A percentile compares a stretch with the other conserved stretches of the same genome.
phyloP scores from a whole-genome alignment of 1,140 invertebrate genomes.

The Procambarus clarkii region DNA sequence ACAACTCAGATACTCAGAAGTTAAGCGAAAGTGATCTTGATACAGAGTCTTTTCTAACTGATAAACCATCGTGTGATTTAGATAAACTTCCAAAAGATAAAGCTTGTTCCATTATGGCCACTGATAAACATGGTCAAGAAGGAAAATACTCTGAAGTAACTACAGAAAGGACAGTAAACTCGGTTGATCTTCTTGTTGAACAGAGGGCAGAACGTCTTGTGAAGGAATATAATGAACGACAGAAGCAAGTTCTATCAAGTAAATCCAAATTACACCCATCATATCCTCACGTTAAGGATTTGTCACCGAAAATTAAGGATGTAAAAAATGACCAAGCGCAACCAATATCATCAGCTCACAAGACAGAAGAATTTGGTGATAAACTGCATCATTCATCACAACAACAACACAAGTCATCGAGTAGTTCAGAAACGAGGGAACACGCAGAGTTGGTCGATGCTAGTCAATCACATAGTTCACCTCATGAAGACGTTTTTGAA shows the following conservation, averaged over 20 bases:
- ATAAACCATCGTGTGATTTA: not conserved
- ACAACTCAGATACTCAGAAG: not conserved
- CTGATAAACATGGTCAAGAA: not conserved
- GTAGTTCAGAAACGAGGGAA: not conserved
- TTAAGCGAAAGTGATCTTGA: not conserved
- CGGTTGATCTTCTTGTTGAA: conserved; percentile 16
- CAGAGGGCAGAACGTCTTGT: not conserved
- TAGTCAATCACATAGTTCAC: not conserved
- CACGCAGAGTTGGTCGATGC: not conserved
- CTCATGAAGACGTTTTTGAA: not conserved
- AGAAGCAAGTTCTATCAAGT: not conserved
- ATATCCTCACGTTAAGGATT: not conserved
- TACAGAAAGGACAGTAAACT: not conserved
- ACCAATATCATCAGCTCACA: not conserved
- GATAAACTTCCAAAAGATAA: not conserved
- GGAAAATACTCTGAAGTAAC: not conserved
- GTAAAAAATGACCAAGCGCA: not conserved
- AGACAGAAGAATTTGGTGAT: not conserved
- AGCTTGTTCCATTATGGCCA: not conserved
- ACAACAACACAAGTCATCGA: not conserved
- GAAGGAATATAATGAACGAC: conserved; percentile 1
- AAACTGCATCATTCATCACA: not conserved
- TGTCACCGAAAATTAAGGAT: not conserved
- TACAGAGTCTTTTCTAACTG: not conserved
- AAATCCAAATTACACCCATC: not conserved